These are phyloP conservation scores for Priocnemis perturbator DNA, from an alignment of 2,888 invertebrate genomes.

Conservation along the genomic window DNA sequence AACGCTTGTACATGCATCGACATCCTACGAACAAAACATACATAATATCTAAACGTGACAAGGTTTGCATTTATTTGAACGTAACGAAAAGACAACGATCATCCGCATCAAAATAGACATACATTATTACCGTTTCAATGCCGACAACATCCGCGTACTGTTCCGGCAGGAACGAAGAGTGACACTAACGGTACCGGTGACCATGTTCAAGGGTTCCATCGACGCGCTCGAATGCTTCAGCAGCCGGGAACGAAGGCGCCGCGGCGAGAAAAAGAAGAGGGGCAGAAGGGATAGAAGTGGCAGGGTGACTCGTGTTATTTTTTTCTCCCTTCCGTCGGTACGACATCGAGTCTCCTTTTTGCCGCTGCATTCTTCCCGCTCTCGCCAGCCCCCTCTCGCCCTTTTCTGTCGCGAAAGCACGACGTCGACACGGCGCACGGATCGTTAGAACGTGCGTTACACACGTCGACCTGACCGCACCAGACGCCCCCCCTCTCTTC, in stretches of 20 bases:
- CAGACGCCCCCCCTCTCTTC: background rate
- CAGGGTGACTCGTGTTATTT: constrained; percentile 36
- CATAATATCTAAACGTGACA: too few relatives aligned
- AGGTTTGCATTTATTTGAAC: too few relatives aligned
- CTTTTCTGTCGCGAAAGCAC: constrained; percentile 14
- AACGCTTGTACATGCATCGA: too few relatives aligned
- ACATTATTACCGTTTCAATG: too few relatives aligned
- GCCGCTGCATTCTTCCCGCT: constrained; percentile 22
- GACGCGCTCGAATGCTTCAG: background rate
- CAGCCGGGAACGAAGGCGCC: background rate
- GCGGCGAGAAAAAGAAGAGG: constrained; percentile 8
- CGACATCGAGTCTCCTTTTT: constrained; percentile 35
- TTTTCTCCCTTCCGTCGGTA: constrained; percentile 26
- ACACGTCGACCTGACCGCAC: constrained; percentile 5
- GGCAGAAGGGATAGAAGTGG: background rate
- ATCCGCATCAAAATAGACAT: too few relatives aligned
- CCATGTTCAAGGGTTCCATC: too few relatives aligned
- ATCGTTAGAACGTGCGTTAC: constrained; percentile 26
- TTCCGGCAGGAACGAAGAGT: too few relatives aligned
- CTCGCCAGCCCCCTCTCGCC: constrained; percentile 15
- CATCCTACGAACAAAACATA: too few relatives aligned
- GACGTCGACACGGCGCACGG: constrained; percentile 8
- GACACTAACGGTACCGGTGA: too few relatives aligned
- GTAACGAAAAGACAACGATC: too few relatives aligned
- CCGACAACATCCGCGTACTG: too few relatives aligned